Evolutionary conservation across 2,888 invertebrate genomes (phyloP).

Genomic region (Lasioglossum villosulum): DNA sequence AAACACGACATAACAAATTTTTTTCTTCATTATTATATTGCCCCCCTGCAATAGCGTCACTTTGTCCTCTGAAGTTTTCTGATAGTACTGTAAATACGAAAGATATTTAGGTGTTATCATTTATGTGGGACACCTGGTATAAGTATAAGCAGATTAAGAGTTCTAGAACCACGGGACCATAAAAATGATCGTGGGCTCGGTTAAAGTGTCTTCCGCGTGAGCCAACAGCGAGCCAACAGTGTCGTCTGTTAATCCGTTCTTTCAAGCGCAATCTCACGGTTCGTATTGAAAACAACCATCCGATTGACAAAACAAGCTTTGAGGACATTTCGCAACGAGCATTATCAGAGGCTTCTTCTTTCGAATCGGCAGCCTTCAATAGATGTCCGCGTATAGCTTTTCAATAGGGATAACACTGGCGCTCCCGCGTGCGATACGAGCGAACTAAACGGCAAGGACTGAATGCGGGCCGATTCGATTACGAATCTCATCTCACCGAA

Average conservation of each 20-base stretch:
- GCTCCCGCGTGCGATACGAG: background rate
- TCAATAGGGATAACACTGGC: background rate
- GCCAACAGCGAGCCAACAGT: background rate
- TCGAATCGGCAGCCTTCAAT: background rate
- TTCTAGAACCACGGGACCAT: background rate
- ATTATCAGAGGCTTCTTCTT: background rate
- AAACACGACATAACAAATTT: no score
- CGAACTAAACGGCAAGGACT: background rate
- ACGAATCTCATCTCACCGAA: conserved; percentile 22
- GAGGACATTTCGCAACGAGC: background rate
- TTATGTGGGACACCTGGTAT: no score
- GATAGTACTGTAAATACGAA: no score
- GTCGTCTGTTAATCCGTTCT: background rate
- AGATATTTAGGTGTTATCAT: no score
- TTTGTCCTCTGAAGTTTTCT: no score
- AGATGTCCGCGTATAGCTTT: background rate
- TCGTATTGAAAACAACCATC: background rate
- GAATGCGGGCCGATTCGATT: background rate
- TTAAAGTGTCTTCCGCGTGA: no score
- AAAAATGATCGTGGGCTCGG: background rate
- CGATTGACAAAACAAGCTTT: background rate
- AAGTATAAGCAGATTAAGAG: background rate
- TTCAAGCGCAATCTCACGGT: background rate
- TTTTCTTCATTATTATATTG: no score
- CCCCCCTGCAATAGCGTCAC: no score